Evolutionary conservation across 1,140 invertebrate species (phyloP), one percentile per base, ranked within the genome.

Genomic region (Meloidogyne chitwoodi): DNA sequence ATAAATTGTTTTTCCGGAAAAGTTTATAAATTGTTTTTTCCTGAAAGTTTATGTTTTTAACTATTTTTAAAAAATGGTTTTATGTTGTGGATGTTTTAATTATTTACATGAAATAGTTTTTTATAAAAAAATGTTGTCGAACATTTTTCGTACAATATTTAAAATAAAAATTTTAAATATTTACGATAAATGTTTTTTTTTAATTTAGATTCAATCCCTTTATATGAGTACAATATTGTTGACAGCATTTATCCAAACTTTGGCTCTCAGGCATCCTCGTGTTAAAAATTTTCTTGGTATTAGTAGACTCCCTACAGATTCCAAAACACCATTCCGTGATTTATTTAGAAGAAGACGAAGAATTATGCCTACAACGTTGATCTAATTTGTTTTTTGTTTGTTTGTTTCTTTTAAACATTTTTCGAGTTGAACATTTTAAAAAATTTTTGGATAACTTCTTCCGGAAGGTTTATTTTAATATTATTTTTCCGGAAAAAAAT

Each of bases 141-240:
- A n/a, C n/a, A n/a, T n/a, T n/a, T n/a, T n/a, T n/a, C n/a, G n/a
- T n/a, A n/a, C n/a, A n/a, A n/a, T n/a, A n/a, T n/a, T n/a, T n/a
- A n/a, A n/a, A 38, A 6, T 11, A 38, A 38, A 38, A 38, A 0
- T 38, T 38, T 10, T 11, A 38, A 38, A 3, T 10, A 38, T 38
- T 38, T 38, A 6, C 12, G 34, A 41, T 14, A 41, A 41, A 38
- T 38, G 34, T 38, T 38, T 38, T 31, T 10, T 62, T 12, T 14
- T 74, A n/a, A n/a, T 83, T 74, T 64, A 84, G 83, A 84, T 83
- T 62, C 80, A 86, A 65, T 74, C 83, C 0, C 44, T 84, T 10
- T 84, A 84, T 68, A 86, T 84, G 83, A 66, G 84, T n/a, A 74
- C 75, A 12, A 69, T 86, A 12, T 80, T 78, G 22, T 74, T 62